Conservation (phyloP, 2,797 vertebrate genomes). For the Bovichtus variegatus region DNA sequence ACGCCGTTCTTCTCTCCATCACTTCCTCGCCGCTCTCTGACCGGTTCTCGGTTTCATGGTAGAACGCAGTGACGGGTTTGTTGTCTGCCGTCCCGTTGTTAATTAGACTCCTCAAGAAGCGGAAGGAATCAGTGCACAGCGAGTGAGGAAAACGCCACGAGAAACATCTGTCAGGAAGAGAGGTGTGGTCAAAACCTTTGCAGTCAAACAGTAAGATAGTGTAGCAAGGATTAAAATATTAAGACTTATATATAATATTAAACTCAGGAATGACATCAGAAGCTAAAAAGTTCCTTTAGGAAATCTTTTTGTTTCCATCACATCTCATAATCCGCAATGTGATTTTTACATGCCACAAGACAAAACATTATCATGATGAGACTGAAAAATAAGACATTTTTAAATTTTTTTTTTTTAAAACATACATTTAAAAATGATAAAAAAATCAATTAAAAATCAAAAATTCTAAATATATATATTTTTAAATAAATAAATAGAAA, state of each 20-base stretch:
- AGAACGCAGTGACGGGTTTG: slow-evolving; percentile 74
- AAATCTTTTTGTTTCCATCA: neutral
- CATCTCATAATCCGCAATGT: no score
- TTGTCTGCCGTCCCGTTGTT: slow-evolving; percentile 69
- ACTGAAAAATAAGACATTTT: no score
- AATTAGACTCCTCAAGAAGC: slow-evolving; percentile 85
- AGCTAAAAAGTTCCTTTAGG: no score
- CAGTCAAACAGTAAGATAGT: neutral
- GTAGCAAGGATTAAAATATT: neutral
- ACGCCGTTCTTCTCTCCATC: neutral
- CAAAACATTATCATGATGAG: neutral
- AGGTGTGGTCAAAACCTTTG: neutral
- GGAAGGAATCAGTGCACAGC: slow-evolving; percentile 89
- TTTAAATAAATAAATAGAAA: neutral
- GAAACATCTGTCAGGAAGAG: slow-evolving; percentile 86
- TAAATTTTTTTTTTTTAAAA: no score
- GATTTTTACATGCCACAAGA: no score
- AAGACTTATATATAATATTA: no score
- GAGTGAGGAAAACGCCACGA: slow-evolving; percentile 91
- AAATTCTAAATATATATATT: no score
- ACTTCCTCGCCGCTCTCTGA: slow-evolving; percentile 64
- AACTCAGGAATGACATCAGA: neutral
- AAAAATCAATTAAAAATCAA: no score
- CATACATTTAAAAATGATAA: neutral
- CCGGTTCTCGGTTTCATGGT: slow-evolving; percentile 80